These are phyloP conservation scores for Gasteruption jaculator DNA, from an alignment of 2,888 invertebrate species.

Conservation along the genomic window DNA sequence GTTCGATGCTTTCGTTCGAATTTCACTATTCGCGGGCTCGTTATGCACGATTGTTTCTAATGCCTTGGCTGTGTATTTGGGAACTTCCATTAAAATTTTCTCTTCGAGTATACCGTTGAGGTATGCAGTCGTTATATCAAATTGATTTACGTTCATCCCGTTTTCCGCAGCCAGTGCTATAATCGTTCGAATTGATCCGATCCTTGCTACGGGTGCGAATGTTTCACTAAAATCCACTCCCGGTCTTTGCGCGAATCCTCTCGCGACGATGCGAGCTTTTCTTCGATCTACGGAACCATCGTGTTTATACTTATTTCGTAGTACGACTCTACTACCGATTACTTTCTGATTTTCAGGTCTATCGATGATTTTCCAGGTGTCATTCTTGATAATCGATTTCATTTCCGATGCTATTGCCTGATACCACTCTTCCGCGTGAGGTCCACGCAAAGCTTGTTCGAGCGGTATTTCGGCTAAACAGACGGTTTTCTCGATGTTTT, in stretches of 20 bases:
- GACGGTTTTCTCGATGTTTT: conserved; percentile 3
- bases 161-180: conserved; percentile 17
- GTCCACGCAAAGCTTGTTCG: conserved; percentile 6
- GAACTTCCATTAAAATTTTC: conserved; percentile 21
- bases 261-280: conserved; percentile 23
- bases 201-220: conserved; percentile 20
- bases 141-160: conserved; percentile 22
- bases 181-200: conserved; percentile 14
- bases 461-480: conserved; percentile 15
- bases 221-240: conserved; percentile 22
- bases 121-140: conserved; percentile 26
- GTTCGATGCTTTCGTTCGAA: too few relatives aligned
- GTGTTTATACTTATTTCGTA: conserved; percentile 19
- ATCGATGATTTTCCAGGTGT: conserved; percentile 18
- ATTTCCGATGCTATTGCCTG: conserved; percentile 14
- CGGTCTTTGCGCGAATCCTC: conserved; percentile 20
- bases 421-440: conserved; percentile 11
- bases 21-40: too few relatives aligned
- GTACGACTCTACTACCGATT: conserved; percentile 17
- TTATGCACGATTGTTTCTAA: conserved; percentile 15
- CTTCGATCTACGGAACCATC: conserved; percentile 15
- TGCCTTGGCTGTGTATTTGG: conserved; percentile 8
- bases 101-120: conserved; percentile 21
- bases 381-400: conserved; percentile 14
- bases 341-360: conserved; percentile 12